Evolutionary conservation across 2,113 vertebrate genomes (phyloP).

Genomic region (Poecilia latipinna): DNA sequence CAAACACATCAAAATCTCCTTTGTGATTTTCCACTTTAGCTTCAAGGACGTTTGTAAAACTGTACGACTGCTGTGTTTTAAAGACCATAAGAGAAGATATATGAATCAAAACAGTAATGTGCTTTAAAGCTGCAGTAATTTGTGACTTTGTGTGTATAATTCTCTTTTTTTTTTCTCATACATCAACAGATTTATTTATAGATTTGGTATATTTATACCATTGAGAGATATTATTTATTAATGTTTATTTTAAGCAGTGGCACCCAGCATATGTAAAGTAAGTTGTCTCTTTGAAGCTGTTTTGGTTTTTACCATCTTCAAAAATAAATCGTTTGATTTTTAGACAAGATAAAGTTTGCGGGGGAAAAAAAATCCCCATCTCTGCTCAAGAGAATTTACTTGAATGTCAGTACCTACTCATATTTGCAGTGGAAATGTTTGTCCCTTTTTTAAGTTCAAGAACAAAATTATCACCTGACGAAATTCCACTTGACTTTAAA

Average conservation of each 20-base stretch:
- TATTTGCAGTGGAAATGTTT: no score
- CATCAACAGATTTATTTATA: conserved; percentile 2
- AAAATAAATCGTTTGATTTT: no score
- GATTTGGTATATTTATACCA: not conserved
- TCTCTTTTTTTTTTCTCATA: not conserved
- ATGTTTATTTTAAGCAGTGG: not conserved
- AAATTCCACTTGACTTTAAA: no score
- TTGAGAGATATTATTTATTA: not conserved
- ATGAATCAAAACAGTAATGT: conserved; percentile 1
- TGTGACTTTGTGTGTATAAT: not conserved
- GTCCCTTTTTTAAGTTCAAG: no score
- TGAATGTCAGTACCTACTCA: no score
- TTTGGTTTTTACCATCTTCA: conserved; percentile 9
- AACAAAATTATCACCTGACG: no score
- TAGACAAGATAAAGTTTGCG: no score
- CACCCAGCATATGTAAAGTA: not conserved
- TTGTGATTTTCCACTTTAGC: conserved; percentile 19
- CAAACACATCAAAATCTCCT: conserved; percentile 4
- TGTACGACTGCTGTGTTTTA: not conserved
- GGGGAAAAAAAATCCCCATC: no score
- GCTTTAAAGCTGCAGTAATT: not conserved
- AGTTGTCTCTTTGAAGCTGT: not conserved
- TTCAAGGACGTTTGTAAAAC: not conserved
- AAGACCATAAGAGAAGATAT: not conserved
- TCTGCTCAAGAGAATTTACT: no score